These are phyloP conservation scores for Panagrolaimus sp. DNA, from an alignment of 1,140 invertebrate genomes.

Conservation along the genomic window DNA sequence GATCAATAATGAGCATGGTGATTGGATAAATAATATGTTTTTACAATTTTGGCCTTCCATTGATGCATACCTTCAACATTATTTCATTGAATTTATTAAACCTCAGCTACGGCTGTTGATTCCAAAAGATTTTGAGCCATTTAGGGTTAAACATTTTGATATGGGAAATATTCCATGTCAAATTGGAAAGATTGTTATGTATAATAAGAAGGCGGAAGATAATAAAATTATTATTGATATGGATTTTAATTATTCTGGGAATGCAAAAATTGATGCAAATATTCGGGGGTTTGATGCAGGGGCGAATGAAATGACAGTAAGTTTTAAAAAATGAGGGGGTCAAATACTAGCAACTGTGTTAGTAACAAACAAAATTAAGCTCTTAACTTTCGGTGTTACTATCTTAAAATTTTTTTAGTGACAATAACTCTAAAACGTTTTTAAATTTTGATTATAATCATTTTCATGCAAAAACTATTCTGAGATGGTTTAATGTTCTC, in stretches of 20 bases:
- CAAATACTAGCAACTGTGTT: too few relatives aligned
- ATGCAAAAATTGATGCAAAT: conserved; percentile 56
- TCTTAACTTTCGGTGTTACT: too few relatives aligned
- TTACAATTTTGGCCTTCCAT: conserved; percentile 56
- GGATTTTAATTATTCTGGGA: conserved; percentile 54
- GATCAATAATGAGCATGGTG: conserved; percentile 54
- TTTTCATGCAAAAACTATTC: too few relatives aligned
- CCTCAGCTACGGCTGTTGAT: conserved; percentile 53
- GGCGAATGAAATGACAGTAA: conserved; percentile 51
- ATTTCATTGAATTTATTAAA: conserved; percentile 55
- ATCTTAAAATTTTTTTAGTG: too few relatives aligned
- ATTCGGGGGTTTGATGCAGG: conserved; percentile 54
- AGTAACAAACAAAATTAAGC: too few relatives aligned
- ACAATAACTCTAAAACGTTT: too few relatives aligned
- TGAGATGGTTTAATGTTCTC: too few relatives aligned
- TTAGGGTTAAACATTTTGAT: conserved; percentile 55
- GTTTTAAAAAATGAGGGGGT: too few relatives aligned
- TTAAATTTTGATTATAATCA: too few relatives aligned
- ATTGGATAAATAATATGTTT: conserved; percentile 57
- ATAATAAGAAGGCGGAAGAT: conserved; percentile 53
- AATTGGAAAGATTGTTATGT: conserved; percentile 54
- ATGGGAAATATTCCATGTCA: conserved; percentile 53
- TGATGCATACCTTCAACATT: conserved; percentile 48
- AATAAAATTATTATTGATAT: conserved; percentile 57
- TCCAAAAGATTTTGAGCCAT: conserved; percentile 55